Evolutionary conservation across 2,888 invertebrate species (phyloP).

Genomic region (Entomobrya proxima): DNA sequence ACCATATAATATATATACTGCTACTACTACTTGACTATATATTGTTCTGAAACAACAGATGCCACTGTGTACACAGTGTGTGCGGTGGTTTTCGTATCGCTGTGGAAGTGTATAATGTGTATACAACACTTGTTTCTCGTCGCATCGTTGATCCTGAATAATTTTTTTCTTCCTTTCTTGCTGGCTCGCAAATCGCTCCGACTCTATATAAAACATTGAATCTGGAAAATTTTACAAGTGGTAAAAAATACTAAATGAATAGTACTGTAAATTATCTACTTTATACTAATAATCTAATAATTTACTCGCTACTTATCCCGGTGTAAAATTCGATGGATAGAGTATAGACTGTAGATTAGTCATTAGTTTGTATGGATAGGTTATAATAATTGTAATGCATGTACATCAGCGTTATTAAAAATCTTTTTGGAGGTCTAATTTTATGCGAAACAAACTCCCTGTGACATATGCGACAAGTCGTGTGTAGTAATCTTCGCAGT

Average conservation of each 20-base stretch:
- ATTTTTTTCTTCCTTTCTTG: neutral
- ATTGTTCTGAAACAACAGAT: slow-evolving; percentile 10
- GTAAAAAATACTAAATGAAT: neutral
- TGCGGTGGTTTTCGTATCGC: neutral
- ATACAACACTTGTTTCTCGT: slow-evolving; percentile 26
- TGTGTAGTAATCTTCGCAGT: slow-evolving; percentile 16
- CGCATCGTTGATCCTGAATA: neutral
- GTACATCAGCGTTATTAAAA: no score
- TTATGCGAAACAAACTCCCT: neutral
- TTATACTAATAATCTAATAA: neutral
- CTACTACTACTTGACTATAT: neutral
- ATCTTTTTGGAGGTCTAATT: neutral
- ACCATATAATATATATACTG: no score
- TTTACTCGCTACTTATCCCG: neutral
- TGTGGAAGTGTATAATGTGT: neutral
- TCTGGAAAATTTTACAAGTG: slow-evolving; percentile 14
- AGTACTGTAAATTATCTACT: no score
- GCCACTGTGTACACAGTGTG: slow-evolving; percentile 21
- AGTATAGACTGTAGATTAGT: no score
- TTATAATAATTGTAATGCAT: no score
- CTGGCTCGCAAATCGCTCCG: slow-evolving; percentile 26
- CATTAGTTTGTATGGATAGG: no score
- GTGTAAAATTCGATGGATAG: neutral
- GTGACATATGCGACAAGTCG: slow-evolving; percentile 6
- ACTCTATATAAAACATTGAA: slow-evolving; percentile 17